A percentile compares a stretch with the other conserved stretches of the same genome.
Conservation (phyloP, 2,797 vertebrate genomes). For the Tadarida brasiliensis region DNA sequence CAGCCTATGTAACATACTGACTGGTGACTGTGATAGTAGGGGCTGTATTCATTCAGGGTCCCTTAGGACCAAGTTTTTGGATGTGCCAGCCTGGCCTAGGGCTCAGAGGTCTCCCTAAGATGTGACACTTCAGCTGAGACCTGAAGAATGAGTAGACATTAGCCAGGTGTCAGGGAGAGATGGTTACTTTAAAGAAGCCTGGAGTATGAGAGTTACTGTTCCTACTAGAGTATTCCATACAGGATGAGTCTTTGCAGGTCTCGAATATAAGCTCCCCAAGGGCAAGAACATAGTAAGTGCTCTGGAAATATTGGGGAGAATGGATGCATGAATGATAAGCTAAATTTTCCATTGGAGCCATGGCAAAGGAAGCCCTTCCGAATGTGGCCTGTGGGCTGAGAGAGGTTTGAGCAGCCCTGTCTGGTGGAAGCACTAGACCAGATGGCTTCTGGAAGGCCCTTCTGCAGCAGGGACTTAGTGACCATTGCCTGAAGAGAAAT, state of each 20-base stretch:
- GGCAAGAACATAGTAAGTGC: background rate
- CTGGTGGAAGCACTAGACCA: background rate
- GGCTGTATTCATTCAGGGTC: background rate
- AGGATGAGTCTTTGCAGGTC: background rate
- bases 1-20: background rate
- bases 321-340: background rate
- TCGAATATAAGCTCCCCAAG: background rate
- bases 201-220: background rate
- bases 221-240: background rate
- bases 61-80: background rate
- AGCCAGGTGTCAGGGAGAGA: background rate
- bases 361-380: background rate
- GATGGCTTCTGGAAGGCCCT: background rate
- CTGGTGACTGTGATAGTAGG: accelerated
- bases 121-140: background rate
- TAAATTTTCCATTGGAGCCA: background rate
- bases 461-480: background rate
- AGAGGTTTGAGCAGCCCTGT: background rate
- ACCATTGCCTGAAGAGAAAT: background rate
- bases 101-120: background rate
- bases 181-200: background rate
- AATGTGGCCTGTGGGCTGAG: background rate
- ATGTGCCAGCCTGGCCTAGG: background rate
- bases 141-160: background rate
- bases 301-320: background rate